Evolutionary conservation across 2,888 invertebrate species (phyloP), one percentile per base, ranked within the genome.

Genomic region (Hylaea fasciaria): DNA sequence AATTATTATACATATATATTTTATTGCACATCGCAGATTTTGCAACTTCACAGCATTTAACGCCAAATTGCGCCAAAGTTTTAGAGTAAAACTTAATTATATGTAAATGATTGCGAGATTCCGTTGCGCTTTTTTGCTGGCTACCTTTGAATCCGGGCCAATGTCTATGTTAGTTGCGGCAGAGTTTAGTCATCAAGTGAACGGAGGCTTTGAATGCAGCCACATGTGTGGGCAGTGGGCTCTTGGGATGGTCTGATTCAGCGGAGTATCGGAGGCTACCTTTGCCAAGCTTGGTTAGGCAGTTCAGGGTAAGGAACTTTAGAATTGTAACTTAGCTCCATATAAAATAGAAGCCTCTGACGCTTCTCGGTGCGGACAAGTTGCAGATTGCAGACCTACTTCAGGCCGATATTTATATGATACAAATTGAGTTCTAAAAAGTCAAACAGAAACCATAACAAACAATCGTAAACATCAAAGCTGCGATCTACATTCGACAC

Each of bases 71-170:
- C 32, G 41, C 14, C 48, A 40, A 39, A 40, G 49, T 49, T 46
- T 35, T 35, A n/a, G 29, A 47, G 16, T 59, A 54, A 39, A 13
- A 14, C 29, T 62, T 56, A n/a, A n/a, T n/a, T n/a, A n/a, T n/a
- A 62, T 57, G 48, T 56, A 61, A 56, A 55, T 29, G 11, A 11
- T 61, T 61, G 51, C 61, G 39, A 50, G 52, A 61, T 51, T 32
- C 39, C 41, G 52, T 48, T 46, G 35, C 8, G 14, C 29, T 46
- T 59, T 58, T 51, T 35, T 48, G 48, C 32, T 40, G 45, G 35
- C 28, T 55, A 43, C 45, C 44, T 43, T 49, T 50, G 35, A 47
- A 69, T 62, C 48, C 64, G 64, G 69, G 69, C 56, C 65, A 65
- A 54, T 59, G 64, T 57, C 56, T 57, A 56, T 62, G 58, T 64